Conservation (phyloP, 2,888 invertebrate species). For the Lepidocyrtinus sp. region DNA sequence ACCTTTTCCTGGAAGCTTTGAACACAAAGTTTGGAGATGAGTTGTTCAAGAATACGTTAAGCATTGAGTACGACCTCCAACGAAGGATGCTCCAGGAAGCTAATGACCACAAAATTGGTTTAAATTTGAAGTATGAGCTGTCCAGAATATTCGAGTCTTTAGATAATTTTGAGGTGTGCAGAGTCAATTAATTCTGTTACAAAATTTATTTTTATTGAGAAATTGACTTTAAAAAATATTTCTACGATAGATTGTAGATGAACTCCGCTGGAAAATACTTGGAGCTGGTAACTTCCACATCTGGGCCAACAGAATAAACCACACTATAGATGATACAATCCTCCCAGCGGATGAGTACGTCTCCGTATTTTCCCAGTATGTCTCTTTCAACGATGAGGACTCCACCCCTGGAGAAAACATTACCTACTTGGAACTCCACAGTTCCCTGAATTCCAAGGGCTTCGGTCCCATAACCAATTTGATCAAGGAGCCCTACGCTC, state of each 20-base stretch:
- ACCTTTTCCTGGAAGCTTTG: background rate
- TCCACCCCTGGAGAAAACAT: background rate
- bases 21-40: background rate
- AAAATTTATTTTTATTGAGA: background rate
- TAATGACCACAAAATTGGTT: background rate
- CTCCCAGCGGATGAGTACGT: conserved; percentile 22
- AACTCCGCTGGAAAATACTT: conserved; percentile 22
- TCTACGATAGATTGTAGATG: conserved; percentile 22
- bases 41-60: conserved; percentile 11
- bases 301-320: conserved; percentile 33
- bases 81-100: background rate
- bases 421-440: conserved; percentile 37
- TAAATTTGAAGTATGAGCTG: conserved; percentile 9
- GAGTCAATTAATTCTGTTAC: background rate
- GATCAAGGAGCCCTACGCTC: background rate
- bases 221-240: background rate
- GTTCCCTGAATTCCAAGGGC: conserved; percentile 10
- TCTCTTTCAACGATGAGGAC: conserved; percentile 2
- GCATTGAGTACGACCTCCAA: conserved; percentile 13
- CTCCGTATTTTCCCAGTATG: conserved; percentile 27
- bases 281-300: conserved; percentile 14
- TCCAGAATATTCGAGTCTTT: conserved; percentile 28
- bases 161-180: conserved; percentile 36
- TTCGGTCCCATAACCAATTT: conserved; percentile 21
- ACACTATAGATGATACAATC: conserved; percentile 24